Base-by-base conservation (phyloP, 2,888 invertebrate genomes). In the Agrilus biguttatus region DNA sequence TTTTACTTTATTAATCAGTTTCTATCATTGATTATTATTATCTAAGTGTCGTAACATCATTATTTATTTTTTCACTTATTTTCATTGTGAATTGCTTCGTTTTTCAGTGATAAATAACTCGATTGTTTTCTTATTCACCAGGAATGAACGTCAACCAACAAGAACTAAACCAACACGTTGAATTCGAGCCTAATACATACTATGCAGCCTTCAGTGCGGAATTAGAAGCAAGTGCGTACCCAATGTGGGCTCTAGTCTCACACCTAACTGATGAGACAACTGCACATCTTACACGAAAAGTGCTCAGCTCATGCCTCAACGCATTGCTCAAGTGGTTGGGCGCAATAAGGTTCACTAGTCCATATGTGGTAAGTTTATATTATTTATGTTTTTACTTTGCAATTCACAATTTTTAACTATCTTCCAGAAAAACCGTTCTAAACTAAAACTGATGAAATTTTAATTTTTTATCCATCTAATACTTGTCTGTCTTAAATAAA, bases 121-220 rank as follows among this genome's bases (percentile, higher is more conserved):
- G 36, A 10, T 36, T 17, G 8, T 36, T 17, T 14, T 14, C 36
- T 14, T 36, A 14, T 36, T n/a, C 17, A 12, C 10, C 58, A 87
- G 90, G 93, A 48, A 96, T 97, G 95, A 96, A 96, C 70, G 85
- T 93, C 40, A 96, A 96, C 71, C 79, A 87, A 52, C 77, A 93
- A 48, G 92, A 95, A 66, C 71, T 89, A 50, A 81, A 78, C 55
- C 83, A 86, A 42, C 96, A 96, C 69, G 85, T 96, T 13, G 95
- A 96, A 71, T 93, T 89, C 70, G 96, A 97, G 67, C 92, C 93
- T 36, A 91, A 90, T 51, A 90, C 92, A 13, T 97, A 96, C 70
- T 96, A 95, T 70, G 92, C 95, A 38, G 93, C 96, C 28, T 97
- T 96, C 71, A 91, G 92, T 47, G 95, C 95, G 52, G 96, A 97